Evolutionary conservation across 2,797 vertebrate genomes (phyloP), one percentile per base, ranked within the genome.

Genomic region (Gorsachius magnificus): DNA sequence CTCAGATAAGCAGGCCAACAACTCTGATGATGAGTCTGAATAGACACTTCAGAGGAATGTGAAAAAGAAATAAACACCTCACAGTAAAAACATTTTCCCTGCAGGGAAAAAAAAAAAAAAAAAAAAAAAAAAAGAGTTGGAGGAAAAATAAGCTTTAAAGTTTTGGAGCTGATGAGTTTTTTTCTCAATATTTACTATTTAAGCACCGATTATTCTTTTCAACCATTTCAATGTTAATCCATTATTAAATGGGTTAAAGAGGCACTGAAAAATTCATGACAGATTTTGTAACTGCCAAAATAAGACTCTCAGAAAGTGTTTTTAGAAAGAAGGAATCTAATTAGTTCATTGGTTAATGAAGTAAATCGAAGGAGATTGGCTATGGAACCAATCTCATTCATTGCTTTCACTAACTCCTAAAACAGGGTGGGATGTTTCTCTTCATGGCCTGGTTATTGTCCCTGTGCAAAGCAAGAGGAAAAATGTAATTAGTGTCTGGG

Each of bases 261-360:
- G 48, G 24, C 15, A 11, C 26, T 29, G 43, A 93, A 79, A 96
- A 88, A 89, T 53, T 96, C 58, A 54, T 53, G 65, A 66, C 31
- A 90, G 89, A 54, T 50, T 83, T 83, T 81, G 45, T 83, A 82
- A 87, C 33, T 68, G 28, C 46, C 64, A 93, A 93, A 94, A 92
- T 69, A 87, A 96, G 80, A 80, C 58, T 86, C 60, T 76, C 28
- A 38, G 53, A 83, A 96, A 87, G 51, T 82, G 80, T 58, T 95
- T 94, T 95, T 81, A 92, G 75, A 87, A 95, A 46, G 51, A 92
- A 87, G 53, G 66, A 91, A 89, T 94, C 87, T 96, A 96, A 97
- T 96, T 95, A 96, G 58, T 83, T 94, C 94, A 95, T 94, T 96
- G 87, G 86, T 93, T 97, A 97, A 97, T 96, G 91, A 96, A 96